Evolutionary conservation across 1,140 invertebrate species (phyloP).

Genomic region (Orchestia grillus): DNA sequence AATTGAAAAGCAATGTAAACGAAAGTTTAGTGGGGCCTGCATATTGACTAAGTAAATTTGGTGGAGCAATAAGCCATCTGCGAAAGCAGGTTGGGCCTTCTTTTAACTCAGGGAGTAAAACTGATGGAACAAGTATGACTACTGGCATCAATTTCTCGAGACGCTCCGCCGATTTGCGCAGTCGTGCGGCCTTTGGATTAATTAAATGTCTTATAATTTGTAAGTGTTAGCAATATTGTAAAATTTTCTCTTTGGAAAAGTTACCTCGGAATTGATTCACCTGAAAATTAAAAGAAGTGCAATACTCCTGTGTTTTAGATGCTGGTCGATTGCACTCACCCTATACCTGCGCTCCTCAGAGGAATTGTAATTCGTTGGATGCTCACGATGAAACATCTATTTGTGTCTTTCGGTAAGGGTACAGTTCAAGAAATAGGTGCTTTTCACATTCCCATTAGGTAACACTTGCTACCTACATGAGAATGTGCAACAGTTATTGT

Average conservation of each 20-base stretch:
- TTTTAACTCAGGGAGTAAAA: neutral
- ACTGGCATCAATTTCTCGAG: neutral
- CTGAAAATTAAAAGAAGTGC: neutral
- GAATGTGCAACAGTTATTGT: too few species aligned
- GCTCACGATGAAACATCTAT: too few species aligned
- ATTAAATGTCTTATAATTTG: neutral
- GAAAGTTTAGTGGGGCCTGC: neutral
- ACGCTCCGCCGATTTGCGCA: neutral
- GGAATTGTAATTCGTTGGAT: too few species aligned
- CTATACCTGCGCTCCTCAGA: neutral
- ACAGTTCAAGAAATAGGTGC: neutral
- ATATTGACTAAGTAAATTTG: neutral
- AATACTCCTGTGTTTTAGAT: neutral
- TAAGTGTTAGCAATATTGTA: neutral
- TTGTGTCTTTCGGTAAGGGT: too few species aligned
- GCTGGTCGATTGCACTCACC: neutral
- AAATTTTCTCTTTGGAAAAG: neutral
- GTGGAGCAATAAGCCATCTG: neutral
- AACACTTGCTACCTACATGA: neutral
- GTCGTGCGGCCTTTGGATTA: neutral
- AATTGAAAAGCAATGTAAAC: neutral
- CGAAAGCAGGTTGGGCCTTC: neutral
- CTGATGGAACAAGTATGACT: neutral
- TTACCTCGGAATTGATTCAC: neutral
- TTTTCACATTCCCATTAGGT: neutral